Evolutionary conservation across 92 coral and sea anemone species (phyloP).

Genomic region (Parazoanthus atlanticus): DNA sequence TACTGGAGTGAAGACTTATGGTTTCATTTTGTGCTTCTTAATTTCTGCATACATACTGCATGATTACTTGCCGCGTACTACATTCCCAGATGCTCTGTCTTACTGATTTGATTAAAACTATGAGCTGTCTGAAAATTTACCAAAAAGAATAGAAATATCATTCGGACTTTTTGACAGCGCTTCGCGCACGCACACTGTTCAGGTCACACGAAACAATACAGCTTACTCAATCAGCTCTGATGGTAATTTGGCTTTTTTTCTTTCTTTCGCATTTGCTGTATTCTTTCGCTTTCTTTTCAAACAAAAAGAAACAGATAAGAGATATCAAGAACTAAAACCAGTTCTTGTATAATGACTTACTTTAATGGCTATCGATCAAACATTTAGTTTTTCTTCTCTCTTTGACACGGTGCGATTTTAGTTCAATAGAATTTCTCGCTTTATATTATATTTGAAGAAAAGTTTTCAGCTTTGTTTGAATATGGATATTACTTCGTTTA

Average conservation of each 20-base stretch:
- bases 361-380: not conserved
- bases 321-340: slow-evolving; percentile 13
- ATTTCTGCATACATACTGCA: not conserved
- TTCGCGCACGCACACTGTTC: slow-evolving; percentile 20
- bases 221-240: slow-evolving; percentile 8
- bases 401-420: slow-evolving; percentile 10
- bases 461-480: not conserved
- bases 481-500: not conserved
- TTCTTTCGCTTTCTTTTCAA: not conserved
- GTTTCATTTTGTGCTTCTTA: not conserved
- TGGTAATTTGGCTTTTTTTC: slow-evolving; percentile 26
- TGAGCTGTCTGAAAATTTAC: slow-evolving; percentile 15
- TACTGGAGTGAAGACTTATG: too few species aligned
- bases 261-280: not conserved
- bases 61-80: too few species aligned
- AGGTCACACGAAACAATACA: slow-evolving; percentile 28
- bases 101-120: not conserved
- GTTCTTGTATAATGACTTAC: slow-evolving; percentile 5
- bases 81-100: not conserved
- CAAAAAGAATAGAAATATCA: slow-evolving; percentile 11
- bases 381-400: slow-evolving; percentile 22
- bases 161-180: not conserved
- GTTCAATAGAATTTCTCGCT: slow-evolving; percentile 12
- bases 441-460: slow-evolving; percentile 1
- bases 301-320: slow-evolving; percentile 17